Conservation (phyloP, 2,113 vertebrate species). For the Phainopepla nitens region DNA sequence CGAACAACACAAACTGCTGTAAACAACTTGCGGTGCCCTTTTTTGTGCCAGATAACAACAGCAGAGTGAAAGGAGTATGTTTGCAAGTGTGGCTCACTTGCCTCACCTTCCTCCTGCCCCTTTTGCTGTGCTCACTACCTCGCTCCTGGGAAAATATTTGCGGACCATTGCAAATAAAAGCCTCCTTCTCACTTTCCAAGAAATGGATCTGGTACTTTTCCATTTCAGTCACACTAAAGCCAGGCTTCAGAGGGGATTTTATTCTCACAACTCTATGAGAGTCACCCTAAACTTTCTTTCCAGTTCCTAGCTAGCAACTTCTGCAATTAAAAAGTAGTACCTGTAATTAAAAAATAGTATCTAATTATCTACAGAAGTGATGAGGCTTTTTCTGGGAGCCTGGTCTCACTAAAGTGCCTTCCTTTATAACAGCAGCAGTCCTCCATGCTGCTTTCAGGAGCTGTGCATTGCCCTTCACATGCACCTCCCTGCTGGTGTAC, state of each 20-base stretch:
- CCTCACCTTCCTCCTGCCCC: slow-evolving; percentile 42
- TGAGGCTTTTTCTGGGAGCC: not conserved
- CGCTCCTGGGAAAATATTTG: slow-evolving; percentile 46
- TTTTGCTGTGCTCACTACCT: not conserved
- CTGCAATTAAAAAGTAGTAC: not conserved
- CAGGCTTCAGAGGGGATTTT: slow-evolving; percentile 30
- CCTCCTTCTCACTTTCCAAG: slow-evolving; percentile 68
- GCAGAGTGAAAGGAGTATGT: not conserved
- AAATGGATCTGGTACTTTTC: slow-evolving; percentile 70
- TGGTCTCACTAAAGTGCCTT: not conserved
- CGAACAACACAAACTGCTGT: not conserved
- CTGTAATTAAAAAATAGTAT: not conserved
- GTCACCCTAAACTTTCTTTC: slow-evolving; percentile 14
- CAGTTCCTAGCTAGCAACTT: not conserved
- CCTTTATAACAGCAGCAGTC: not conserved
- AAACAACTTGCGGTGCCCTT: not conserved
- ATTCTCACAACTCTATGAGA: not conserved
- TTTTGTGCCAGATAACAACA: not conserved
- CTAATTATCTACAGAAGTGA: not conserved
- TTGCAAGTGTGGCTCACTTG: not conserved
- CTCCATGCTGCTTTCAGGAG: not conserved
- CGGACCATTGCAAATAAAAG: slow-evolving; percentile 53
- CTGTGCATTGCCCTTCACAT: not conserved
- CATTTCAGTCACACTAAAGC: slow-evolving; percentile 31
- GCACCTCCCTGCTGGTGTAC: not conserved